phyloP scores from a whole-genome alignment of 2,113 vertebrate species.

The Progne subis region DNA sequence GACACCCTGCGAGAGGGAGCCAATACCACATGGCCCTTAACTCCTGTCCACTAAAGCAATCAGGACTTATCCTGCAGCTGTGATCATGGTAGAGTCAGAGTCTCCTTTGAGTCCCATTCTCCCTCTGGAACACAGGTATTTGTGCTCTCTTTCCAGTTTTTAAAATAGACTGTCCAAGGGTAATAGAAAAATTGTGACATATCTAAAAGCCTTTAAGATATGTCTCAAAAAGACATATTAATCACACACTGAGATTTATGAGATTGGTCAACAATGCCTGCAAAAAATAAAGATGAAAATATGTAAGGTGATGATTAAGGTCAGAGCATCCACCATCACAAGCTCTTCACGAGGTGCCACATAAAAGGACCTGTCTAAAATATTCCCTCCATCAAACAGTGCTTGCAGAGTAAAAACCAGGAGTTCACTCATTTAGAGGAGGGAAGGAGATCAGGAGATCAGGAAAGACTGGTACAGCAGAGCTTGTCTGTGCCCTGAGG shows the following conservation, averaged over 20 bases:
- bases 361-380: neutral
- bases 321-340: neutral
- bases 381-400: neutral
- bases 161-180: neutral
- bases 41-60: neutral
- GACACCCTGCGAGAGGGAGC: neutral
- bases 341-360: neutral
- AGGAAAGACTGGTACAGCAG: neutral
- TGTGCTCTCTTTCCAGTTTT: neutral
- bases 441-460: slow-evolving; percentile 6
- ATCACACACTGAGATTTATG: neutral
- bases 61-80: neutral
- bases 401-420: neutral
- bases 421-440: neutral
- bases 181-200: neutral
- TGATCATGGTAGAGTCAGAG: fast-evolving
- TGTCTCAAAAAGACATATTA: neutral
- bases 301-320: neutral
- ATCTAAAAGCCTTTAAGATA: neutral
- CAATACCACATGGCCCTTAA: neutral
- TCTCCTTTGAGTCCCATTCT: neutral
- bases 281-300: neutral
- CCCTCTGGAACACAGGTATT: neutral
- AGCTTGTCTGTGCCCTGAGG: neutral
- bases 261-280: neutral